Base-by-base conservation (phyloP, 2,797 vertebrate species). In the Falco naumanni region DNA sequence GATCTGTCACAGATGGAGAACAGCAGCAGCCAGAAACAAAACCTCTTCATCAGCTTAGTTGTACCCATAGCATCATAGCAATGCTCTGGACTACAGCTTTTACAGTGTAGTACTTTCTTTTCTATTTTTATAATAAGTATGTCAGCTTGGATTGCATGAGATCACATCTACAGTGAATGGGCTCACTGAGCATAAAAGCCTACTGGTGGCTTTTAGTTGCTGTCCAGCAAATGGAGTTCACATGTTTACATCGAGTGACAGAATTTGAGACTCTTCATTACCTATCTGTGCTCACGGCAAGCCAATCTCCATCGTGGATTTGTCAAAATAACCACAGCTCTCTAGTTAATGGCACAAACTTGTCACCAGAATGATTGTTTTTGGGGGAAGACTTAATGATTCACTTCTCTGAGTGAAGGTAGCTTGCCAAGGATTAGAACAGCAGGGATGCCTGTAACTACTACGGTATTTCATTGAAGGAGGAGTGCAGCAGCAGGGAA, bases 1-100 rank as follows among this genome's bases (percentile, higher is more conserved):
- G 83, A 81, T 71, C 48, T 85, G 45, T 91, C 91, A 69, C 96
- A 97, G 95, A 93, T 94, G 91, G 94, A 91, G 72, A 93, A 60
- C 65, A 94, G 80, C 69, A 84, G 93, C 91, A 94, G 83, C 37
- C 50, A 86, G 88, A 96, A 93, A 78, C 37, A 86, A 90, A 95
- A 74, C 71, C 66, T 75, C 70, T 92, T 93, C 56, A 66, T 86
- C 72, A 86, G 43, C 31, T 80, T 82, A 39, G 50, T 39, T 87
- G 48, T 91, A 34, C 19, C 78, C 57, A 31, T 33, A 83, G 43
- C 79, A 57, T 76, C 61, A 39, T 39, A 80, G n/a, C 79, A 95
- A 68, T 18, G 11, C 34, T 74, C 19, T 37, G 68, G 64, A 70
- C 78, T 20, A 50, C 37, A 66, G 53, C 18, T 86, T 37, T 84